Evolutionary conservation across 1,140 invertebrate species (phyloP), one percentile per base, ranked within the genome.

Genomic region (Leptoteleia sp.): DNA sequence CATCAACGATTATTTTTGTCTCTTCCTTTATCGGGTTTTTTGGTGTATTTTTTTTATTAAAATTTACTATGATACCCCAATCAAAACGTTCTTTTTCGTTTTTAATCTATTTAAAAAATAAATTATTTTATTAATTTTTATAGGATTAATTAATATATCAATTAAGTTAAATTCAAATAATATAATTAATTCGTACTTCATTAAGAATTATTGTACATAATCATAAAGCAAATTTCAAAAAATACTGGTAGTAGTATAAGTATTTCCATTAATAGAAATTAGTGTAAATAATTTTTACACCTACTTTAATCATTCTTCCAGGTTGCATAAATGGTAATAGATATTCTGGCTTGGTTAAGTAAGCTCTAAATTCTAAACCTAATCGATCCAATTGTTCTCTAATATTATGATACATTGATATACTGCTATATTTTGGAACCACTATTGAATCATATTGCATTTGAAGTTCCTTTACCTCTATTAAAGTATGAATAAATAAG

Each of bases 61-160:
- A 98, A 87, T 98, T 98, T 0, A 99, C 92, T 37, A 99, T 93
- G 16, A 97, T 95, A 27, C 97, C 97, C 98, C 98, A 99, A 77
- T 97, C 98, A 89, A 97, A 99, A 85, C 97, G 94, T 61, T 95
- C 90, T 0, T 94, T 92, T 45, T 94, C 94, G 81, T 94, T 95
- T 90, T 96, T 96, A 1, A 98, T 92, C 94, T 97, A 59, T 27
- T 77, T 8, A 47, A 40, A 42, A 55, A 35, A 75, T 37, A 45
- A 80, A 48, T 42, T 19, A 25, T 57, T 25, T 9, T 9, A 25
- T 25, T 7, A 52, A 52, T 29, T n/a, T n/a, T n/a, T n/a, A n/a
- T n/a, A n/a, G n/a, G n/a, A n/a, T n/a, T n/a, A n/a, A n/a, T n/a
- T n/a, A n/a, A n/a, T n/a, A n/a, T n/a, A n/a, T n/a, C n/a, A n/a